Evolutionary conservation across 2,113 vertebrate species (phyloP), one percentile per base, ranked within the genome.

Genomic region (Gnathochromis pfefferi): DNA sequence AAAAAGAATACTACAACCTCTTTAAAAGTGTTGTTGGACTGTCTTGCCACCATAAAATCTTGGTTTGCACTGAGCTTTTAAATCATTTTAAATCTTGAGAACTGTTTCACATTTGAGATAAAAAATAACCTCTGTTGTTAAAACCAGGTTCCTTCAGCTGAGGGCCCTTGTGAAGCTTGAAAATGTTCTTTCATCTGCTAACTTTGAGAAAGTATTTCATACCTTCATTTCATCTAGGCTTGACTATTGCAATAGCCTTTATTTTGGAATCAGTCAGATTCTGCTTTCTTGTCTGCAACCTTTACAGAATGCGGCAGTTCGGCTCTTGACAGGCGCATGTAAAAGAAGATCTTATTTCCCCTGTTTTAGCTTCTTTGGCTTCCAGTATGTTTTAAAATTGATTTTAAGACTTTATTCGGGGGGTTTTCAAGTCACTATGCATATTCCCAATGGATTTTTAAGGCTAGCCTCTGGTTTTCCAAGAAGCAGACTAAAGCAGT

Each of bases 241-340:
- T 33, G 16, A 19, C 58, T 35, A 35, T 63, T 63, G 58, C 6
- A 35, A 0, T 35, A 63, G 6, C 2, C 58, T 63, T 63, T n/a
- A 2, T 35, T 63, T 63, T 63, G 31, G 58, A 11, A 35, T 63
- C 4, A 35, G 31, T 35, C 1, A 19, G 31, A 63, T 63, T 63
- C 58, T 33, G 2, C 28, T 63, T 63, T 63, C 58, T 63, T 33
- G 9, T 11, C 58, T 35, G 58, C 58, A 35, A 63, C 31, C 17
- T n/a, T 35, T 7, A 63, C 58, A 35, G 31, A 63, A 63, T 63
- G 31, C 2, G 0, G 0, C 57, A 33, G 28, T 60, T 60, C 0
- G 2, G 57, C 0, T 60, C 5, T 60, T 60, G 57, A 31, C 8
- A 0, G 57, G 28, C 2, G 0, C 58, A 33, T 0, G 28, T 63